phyloP scores from a whole-genome alignment of 2,888 invertebrate species.

The Trissonchulus latispiculum region DNA sequence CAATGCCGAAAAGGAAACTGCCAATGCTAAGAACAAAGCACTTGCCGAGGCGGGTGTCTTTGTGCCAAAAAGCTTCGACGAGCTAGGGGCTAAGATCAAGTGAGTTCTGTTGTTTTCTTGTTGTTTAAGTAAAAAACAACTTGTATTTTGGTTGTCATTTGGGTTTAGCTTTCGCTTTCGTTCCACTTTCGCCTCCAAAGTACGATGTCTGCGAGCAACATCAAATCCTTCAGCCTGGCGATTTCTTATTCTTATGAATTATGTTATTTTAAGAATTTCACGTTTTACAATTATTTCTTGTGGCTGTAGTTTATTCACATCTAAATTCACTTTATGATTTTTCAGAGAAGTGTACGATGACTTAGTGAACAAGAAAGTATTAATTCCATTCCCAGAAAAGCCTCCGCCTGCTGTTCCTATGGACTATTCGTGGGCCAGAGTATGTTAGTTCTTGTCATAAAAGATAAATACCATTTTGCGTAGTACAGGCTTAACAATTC shows the following conservation, averaged over 20 bases:
- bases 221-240: too few species aligned
- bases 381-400: slow-evolving; percentile 76
- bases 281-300: too few species aligned
- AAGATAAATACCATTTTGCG: too few species aligned
- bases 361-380: slow-evolving; percentile 65
- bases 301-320: background rate
- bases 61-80: slow-evolving; percentile 87
- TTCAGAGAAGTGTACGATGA: slow-evolving; percentile 50
- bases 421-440: slow-evolving; percentile 96
- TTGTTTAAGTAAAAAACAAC: too few species aligned
- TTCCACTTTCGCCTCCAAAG: too few species aligned
- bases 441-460: too few species aligned
- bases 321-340: background rate
- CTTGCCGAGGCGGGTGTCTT: slow-evolving; percentile 69
- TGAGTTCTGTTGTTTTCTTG: too few species aligned
- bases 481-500: too few species aligned
- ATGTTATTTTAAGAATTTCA: slow-evolving; percentile 9
- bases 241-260: too few species aligned
- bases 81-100: slow-evolving; percentile 66
- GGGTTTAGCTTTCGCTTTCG: too few species aligned
- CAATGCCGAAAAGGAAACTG: slow-evolving; percentile 83
- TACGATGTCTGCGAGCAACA: too few species aligned
- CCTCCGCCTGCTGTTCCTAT: slow-evolving; percentile 99
- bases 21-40: slow-evolving; percentile 77
- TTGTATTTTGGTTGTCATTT: too few species aligned